These are phyloP conservation scores for Slavum lentiscoides DNA, from an alignment of 2,888 invertebrate genomes.

Conservation along the genomic window DNA sequence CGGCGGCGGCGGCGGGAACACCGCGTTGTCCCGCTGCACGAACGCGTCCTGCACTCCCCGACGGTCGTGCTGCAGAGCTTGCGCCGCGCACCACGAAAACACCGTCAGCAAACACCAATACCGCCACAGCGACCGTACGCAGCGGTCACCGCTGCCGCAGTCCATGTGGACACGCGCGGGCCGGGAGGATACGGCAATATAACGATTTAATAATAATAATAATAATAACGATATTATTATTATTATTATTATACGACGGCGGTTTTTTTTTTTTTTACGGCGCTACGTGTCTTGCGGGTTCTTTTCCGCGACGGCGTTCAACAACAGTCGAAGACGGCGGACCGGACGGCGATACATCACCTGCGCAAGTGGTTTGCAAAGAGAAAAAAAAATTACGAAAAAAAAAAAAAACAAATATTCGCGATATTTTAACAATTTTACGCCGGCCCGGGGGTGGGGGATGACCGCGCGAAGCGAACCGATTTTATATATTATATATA, in stretches of 20 bases:
- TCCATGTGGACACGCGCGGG: neutral
- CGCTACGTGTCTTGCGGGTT: neutral
- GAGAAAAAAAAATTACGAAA: too few relatives aligned
- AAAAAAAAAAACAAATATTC: neutral
- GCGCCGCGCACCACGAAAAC: constrained; percentile 26
- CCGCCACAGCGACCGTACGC: constrained; percentile 2
- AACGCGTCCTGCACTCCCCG: neutral
- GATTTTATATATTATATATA: too few relatives aligned
- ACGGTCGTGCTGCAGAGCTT: neutral
- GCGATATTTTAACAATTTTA: neutral
- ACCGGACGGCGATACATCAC: constrained; percentile 20
- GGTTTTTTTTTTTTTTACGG: neutral
- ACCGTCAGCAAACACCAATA: constrained; percentile 25
- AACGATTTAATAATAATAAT: neutral
- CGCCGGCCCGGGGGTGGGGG: neutral
- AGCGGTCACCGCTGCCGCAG: neutral
- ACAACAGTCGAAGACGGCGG: constrained; percentile 20
- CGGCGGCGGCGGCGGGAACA: neutral
- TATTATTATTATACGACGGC: too few relatives aligned
- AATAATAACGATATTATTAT: too few relatives aligned
- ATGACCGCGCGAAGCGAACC: neutral
- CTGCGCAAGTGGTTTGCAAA: constrained; percentile 9
- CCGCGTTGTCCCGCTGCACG: constrained; percentile 15
- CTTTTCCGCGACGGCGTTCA: neutral
- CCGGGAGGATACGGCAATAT: too few relatives aligned